Evolutionary conservation across 1,140 invertebrate genomes (phyloP).

Genomic region (Phymorhynchus buccinoides): DNA sequence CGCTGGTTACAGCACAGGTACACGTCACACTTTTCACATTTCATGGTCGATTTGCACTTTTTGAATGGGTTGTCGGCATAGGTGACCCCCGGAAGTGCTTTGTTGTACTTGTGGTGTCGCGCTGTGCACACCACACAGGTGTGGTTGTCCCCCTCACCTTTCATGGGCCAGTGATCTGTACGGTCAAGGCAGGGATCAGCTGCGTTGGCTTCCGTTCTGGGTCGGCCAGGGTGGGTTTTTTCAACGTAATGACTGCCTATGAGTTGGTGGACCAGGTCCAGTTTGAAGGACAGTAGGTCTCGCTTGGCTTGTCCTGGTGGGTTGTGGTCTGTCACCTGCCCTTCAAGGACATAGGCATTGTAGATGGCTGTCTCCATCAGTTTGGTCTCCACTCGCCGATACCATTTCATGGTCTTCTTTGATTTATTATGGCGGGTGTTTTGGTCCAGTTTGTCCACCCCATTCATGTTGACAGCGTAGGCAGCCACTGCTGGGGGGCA

Average conservation of each 20-base stretch:
- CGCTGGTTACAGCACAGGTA: neutral
- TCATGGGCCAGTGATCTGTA: neutral
- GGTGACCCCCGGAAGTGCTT: neutral
- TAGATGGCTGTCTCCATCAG: slow-evolving; percentile 30
- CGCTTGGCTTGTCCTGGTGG: neutral
- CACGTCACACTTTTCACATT: slow-evolving; percentile 13
- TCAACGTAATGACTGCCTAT: slow-evolving; percentile 6
- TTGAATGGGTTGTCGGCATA: slow-evolving; percentile 25
- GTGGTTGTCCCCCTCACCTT: neutral
- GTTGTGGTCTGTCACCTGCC: slow-evolving; percentile 20
- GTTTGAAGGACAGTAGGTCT: slow-evolving; percentile 27
- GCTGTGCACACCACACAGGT: slow-evolving; percentile 43
- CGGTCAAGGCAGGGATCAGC: neutral
- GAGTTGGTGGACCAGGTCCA: slow-evolving; percentile 35
- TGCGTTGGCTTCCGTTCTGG: neutral
- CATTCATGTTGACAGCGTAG: slow-evolving; percentile 46
- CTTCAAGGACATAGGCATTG: slow-evolving; percentile 38
- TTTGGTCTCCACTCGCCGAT: slow-evolving; percentile 33
- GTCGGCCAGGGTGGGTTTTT: neutral
- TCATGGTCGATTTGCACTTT: slow-evolving; percentile 9
- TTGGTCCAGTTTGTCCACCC: slow-evolving; percentile 46
- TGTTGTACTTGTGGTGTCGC: slow-evolving; percentile 22
- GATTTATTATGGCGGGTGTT: slow-evolving; percentile 21
- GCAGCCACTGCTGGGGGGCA: slow-evolving; percentile 24
- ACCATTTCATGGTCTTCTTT: slow-evolving; percentile 32